Evolutionary conservation across 2,797 vertebrate species (phyloP).

Genomic region (Anableps anableps): DNA sequence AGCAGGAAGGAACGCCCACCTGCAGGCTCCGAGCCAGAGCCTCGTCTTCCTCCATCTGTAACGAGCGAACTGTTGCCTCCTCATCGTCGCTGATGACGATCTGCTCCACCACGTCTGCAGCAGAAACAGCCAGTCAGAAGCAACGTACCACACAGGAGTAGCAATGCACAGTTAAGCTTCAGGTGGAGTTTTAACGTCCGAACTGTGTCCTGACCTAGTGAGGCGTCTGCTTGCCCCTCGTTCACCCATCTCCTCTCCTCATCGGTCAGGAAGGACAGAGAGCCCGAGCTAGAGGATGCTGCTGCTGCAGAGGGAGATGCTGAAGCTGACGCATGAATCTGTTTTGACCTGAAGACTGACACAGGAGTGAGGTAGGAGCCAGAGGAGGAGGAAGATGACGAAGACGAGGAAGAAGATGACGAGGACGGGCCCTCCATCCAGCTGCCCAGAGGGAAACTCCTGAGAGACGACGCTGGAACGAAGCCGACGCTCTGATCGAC

Average conservation of each 20-base stretch:
- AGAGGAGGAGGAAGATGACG: not conserved
- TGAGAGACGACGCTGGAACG: slow-evolving; percentile 42
- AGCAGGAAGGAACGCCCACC: slow-evolving; percentile 51
- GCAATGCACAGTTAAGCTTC: not conserved
- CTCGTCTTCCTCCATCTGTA: slow-evolving; percentile 81
- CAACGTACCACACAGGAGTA: not conserved
- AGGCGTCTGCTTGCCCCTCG: slow-evolving; percentile 5
- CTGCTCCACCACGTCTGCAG: slow-evolving; percentile 45
- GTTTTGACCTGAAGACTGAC: not conserved
- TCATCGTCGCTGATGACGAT: slow-evolving; percentile 80
- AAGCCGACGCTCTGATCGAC: slow-evolving; percentile 6
- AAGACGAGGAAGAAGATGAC: not conserved
- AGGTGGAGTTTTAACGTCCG: not conserved
- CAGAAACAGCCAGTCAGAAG: not conserved
- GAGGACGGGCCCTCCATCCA: slow-evolving; percentile 51
- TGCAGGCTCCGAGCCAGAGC: slow-evolving; percentile 79
- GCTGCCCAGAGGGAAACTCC: slow-evolving; percentile 20
- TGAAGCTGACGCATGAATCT: fast-evolving
- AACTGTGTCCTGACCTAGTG: slow-evolving; percentile 22
- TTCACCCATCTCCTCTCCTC: slow-evolving; percentile 68
- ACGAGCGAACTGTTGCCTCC: slow-evolving; percentile 62
- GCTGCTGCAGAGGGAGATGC: not conserved
- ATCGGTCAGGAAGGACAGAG: slow-evolving; percentile 66
- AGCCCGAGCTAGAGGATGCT: not conserved
- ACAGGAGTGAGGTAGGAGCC: slow-evolving; percentile 40